Evolutionary conservation across 2,113 vertebrate species (phyloP).

Genomic region (Entosphenus tridentatus): DNA sequence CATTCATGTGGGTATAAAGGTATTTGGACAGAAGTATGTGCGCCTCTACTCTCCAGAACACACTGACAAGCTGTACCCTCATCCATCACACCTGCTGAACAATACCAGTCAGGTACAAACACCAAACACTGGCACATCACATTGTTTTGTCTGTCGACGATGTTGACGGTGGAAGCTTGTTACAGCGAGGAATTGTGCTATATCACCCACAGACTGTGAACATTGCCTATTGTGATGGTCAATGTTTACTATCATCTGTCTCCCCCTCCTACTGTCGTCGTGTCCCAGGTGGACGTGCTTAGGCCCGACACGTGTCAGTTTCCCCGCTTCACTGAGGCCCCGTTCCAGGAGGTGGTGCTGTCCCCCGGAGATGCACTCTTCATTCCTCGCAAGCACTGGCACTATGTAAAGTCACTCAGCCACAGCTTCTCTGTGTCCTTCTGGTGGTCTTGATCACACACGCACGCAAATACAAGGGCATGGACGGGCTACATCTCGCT

Average conservation of each 20-base stretch:
- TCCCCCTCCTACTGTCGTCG: too few species aligned
- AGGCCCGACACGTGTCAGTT: background rate
- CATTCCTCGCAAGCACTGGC: constrained; percentile 1
- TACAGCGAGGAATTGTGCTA: too few species aligned
- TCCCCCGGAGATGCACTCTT: constrained; percentile 1
- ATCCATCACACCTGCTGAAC: constrained; percentile 1
- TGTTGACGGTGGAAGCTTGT: too few species aligned
- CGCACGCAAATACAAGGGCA: too few species aligned
- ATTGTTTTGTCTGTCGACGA: too few species aligned
- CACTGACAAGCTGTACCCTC: background rate
- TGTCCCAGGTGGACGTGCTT: background rate
- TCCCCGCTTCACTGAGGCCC: background rate
- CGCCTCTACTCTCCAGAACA: background rate
- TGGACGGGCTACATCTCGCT: too few species aligned
- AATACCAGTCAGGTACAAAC: background rate
- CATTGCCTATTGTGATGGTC: too few species aligned
- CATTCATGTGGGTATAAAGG: background rate
- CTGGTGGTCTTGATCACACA: background rate
- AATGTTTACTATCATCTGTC: too few species aligned
- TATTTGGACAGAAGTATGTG: background rate
- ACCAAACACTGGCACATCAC: too few species aligned
- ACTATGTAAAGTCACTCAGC: background rate
- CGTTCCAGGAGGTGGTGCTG: constrained; percentile 1
- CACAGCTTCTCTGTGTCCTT: background rate
- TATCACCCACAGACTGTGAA: too few species aligned